Evolutionary conservation across 2,888 invertebrate genomes (phyloP).

Genomic region (Elmis aenea): DNA sequence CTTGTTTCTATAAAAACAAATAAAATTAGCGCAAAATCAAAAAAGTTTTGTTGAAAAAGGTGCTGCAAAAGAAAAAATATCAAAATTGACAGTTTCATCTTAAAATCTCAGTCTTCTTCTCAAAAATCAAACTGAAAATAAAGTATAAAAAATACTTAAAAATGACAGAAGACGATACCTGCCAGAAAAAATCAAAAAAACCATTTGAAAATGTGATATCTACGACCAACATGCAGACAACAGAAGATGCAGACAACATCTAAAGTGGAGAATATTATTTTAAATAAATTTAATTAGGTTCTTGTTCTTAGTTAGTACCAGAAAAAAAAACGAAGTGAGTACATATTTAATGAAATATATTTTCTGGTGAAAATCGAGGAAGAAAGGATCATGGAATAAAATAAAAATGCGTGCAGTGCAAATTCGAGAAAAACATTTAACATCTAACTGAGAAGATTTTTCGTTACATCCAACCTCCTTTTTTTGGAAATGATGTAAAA

Average conservation of each 20-base stretch:
- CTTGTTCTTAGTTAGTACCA: no score
- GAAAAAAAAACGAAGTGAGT: no score
- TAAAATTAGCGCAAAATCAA: conserved; percentile 10
- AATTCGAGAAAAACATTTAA: conserved; percentile 11
- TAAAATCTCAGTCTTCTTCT: conserved; percentile 26
- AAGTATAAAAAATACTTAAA: conserved; percentile 1
- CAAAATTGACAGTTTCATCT: conserved; percentile 33
- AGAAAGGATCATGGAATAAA: no score
- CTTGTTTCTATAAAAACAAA: conserved; percentile 70
- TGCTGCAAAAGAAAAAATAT: conserved; percentile 15
- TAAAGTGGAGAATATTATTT: conserved; percentile 20
- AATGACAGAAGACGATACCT: conserved; percentile 27
- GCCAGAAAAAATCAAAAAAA: conserved; percentile 19
- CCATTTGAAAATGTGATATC: conserved; percentile 9
- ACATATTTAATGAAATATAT: no score
- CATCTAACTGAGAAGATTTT: conserved; percentile 18
- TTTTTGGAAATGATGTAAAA: conserved; percentile 75
- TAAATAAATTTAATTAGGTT: no score
- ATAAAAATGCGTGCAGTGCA: no score
- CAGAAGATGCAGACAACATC: conserved; percentile 41
- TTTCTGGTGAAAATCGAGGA: no score
- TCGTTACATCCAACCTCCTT: conserved; percentile 71
- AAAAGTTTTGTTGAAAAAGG: conserved; percentile 4
- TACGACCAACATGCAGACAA: conserved; percentile 25
- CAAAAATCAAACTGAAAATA: conserved; percentile 36